Evolutionary conservation across 2,113 vertebrate genomes (phyloP).

Genomic region (Erpornis zantholeuca): DNA sequence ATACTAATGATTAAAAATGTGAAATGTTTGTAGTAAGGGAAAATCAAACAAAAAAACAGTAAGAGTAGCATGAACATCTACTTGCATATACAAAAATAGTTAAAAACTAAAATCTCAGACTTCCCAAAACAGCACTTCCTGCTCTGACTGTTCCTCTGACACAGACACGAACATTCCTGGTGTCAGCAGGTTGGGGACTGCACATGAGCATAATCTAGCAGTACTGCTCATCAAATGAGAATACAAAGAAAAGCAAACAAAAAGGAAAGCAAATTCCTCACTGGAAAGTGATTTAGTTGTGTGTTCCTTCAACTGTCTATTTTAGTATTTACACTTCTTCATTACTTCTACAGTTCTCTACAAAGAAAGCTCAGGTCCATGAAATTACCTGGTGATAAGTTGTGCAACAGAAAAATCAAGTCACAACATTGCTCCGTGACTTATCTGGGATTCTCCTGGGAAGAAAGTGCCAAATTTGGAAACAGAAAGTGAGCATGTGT

Average conservation of each 20-base stretch:
- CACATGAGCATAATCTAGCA: background rate
- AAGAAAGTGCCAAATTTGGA: background rate
- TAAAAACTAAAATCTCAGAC: background rate
- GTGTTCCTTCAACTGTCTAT: background rate
- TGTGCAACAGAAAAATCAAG: background rate
- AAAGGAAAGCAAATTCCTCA: background rate
- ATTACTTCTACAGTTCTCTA: background rate
- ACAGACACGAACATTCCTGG: background rate
- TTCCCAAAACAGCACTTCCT: background rate
- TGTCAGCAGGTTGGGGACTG: background rate
- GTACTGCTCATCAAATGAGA: background rate
- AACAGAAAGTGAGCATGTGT: background rate
- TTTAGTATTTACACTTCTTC: background rate
- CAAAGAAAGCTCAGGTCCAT: background rate
- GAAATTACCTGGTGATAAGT: background rate
- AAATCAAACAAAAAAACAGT: background rate
- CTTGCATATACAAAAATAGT: background rate
- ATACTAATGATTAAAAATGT: background rate
- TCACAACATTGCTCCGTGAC: background rate
- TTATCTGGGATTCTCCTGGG: background rate
- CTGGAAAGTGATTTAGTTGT: background rate
- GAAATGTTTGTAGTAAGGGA: background rate
- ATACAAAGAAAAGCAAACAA: background rate
- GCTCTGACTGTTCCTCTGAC: background rate
- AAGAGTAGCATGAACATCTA: background rate